Conservation (phyloP, 1,140 invertebrate genomes). For the Drosophila ironensis region DNA sequence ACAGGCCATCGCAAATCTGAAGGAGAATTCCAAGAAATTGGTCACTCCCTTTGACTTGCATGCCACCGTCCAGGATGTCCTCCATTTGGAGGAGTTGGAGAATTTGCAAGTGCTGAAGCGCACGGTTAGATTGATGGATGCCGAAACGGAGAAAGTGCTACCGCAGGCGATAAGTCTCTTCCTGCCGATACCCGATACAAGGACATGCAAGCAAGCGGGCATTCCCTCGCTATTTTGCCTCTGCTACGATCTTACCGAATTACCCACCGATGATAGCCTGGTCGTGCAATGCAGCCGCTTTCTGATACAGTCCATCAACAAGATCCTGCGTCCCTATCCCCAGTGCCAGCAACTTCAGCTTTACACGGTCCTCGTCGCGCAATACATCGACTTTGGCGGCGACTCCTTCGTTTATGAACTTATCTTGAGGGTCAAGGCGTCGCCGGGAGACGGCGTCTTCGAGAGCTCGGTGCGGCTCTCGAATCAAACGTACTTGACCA, state of each 20-base stretch:
- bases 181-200: conserved; percentile 85
- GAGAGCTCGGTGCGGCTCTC: conserved; percentile 21
- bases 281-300: conserved; percentile 30
- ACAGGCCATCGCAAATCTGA: conserved; percentile 85
- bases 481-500: not conserved
- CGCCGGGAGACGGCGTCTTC: conserved; percentile 17
- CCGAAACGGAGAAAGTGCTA: not conserved
- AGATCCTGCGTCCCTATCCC: not conserved
- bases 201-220: conserved; percentile 87
- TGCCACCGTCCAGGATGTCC: conserved; percentile 84
- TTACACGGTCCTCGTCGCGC: conserved; percentile 83
- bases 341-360: conserved; percentile 1
- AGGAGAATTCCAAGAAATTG: conserved; percentile 86
- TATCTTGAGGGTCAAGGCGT: conserved; percentile 12
- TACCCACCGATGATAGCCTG: conserved; percentile 9
- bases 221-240: conserved; percentile 33
- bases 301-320: conserved; percentile 21
- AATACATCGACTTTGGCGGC: conserved; percentile 8
- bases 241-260: conserved; percentile 11
- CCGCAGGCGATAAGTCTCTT: conserved; percentile 88
- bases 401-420: conserved; percentile 7
- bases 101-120: conserved; percentile 47
- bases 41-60: conserved; percentile 92
- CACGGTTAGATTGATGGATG: not conserved
- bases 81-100: conserved; percentile 79